A percentile compares a stretch with the other conserved stretches of the same genome.
phyloP scores from a whole-genome alignment of 2,888 invertebrate species.

The Melanostoma mellinum region DNA sequence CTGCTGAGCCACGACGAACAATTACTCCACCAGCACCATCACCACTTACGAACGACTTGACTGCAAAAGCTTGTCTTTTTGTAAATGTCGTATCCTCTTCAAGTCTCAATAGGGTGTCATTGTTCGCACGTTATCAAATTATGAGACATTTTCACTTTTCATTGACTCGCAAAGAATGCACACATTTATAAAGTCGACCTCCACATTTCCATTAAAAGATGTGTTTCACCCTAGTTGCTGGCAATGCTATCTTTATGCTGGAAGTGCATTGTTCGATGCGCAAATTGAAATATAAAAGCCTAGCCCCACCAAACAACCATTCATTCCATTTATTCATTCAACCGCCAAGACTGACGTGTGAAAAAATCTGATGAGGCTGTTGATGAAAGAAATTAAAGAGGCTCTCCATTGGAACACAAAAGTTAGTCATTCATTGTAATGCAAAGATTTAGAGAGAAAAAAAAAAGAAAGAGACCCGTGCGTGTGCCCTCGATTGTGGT shows the following conservation, averaged over 20 bases:
- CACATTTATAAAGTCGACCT: conserved; percentile 34
- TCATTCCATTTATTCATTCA: conserved; percentile 3
- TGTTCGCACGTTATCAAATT: conserved; percentile 70
- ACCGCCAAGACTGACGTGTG: conserved; percentile 60
- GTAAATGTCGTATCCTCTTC: conserved; percentile 47
- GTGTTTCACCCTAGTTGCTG: conserved; percentile 15
- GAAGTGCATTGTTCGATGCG: conserved; percentile 64
- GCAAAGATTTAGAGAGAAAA: conserved; percentile 18
- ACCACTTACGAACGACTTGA: conserved; percentile 2
- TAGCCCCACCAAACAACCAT: conserved; percentile 12
- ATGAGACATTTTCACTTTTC: conserved; percentile 65
- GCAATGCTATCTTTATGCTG: conserved; percentile 23
- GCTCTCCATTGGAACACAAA: conserved; percentile 46
- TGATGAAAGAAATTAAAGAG: conserved; percentile 50
- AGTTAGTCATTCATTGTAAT: conserved; percentile 60
- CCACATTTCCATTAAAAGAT: conserved; percentile 21
- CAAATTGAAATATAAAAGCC: conserved; percentile 64
- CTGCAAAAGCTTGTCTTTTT: conserved; percentile 23
- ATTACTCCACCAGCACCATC: not conserved
- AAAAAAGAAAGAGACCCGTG: conserved; percentile 8
- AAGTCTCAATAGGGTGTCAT: conserved; percentile 69
- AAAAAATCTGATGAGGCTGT: conserved; percentile 37
- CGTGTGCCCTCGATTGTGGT: conserved; percentile 10
- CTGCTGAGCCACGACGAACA: too few relatives aligned
- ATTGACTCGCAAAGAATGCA: conserved; percentile 44